A percentile compares a stretch with the other conserved stretches of the same genome.
Evolutionary conservation across 2,797 vertebrate species (phyloP).

Genomic region (Decapterus maruadsi): DNA sequence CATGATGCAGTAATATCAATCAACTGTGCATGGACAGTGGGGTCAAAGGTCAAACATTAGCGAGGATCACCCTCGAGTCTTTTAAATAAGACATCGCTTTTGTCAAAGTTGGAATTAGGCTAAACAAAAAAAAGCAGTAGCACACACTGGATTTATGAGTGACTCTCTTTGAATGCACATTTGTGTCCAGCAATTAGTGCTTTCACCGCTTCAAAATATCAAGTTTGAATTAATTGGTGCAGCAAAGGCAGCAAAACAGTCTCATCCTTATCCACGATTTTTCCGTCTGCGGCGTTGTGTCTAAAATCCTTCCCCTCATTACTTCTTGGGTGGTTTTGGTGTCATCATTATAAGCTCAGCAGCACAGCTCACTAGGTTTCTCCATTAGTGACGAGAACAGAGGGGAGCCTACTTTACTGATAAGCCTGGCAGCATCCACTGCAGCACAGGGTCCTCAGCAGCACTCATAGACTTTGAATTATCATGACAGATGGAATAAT

Average conservation of each 20-base stretch:
- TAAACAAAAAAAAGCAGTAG: background rate
- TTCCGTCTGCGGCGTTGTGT: background rate
- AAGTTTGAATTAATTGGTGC: background rate
- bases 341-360: no score
- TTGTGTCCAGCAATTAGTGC: background rate
- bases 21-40: background rate
- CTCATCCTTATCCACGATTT: background rate
- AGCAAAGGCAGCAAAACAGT: background rate
- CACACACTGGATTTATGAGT: background rate
- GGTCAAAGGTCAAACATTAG: background rate
- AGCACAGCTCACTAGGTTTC: no score
- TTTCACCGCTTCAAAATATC: no score
- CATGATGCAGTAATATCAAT: background rate
- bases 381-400: no score
- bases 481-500: background rate
- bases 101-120: background rate
- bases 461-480: background rate
- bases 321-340: background rate
- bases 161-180: no score
- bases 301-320: background rate
- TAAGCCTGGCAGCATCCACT: background rate
- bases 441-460: no score
- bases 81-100: background rate
- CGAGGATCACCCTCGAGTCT: background rate
- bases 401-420: background rate